A percentile compares a stretch with the other conserved stretches of the same genome.
Evolutionary conservation across 2,113 vertebrate genomes (phyloP).

Genomic region (Epinephelus lanceolatus): DNA sequence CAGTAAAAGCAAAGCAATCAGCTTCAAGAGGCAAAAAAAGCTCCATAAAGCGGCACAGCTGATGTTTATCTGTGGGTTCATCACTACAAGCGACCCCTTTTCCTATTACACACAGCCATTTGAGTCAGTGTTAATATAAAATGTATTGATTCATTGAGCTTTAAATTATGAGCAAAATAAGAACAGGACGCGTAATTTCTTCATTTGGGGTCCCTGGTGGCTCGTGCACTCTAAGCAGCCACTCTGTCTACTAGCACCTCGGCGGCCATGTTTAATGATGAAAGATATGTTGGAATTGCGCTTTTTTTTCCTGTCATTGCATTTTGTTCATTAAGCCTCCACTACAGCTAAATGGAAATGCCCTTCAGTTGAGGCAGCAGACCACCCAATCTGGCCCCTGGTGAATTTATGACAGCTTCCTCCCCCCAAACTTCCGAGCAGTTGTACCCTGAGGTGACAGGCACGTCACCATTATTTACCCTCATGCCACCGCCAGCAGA

Average conservation of each 20-base stretch:
- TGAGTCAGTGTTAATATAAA: constrained; percentile 32
- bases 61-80: constrained; percentile 20
- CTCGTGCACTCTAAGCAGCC: constrained; percentile 10
- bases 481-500: constrained; percentile 58
- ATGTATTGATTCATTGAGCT: constrained; percentile 35
- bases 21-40: constrained; percentile 18
- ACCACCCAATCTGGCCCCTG: constrained; percentile 75
- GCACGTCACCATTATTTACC: constrained; percentile 77
- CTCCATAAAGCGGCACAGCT: constrained; percentile 3
- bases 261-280: constrained; percentile 42
- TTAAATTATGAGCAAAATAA: constrained; percentile 34
- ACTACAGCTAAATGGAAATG: constrained; percentile 51
- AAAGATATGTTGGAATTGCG: constrained; percentile 12
- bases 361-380: constrained; percentile 49
- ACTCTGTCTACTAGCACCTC: constrained; percentile 20
- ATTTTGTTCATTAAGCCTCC: constrained; percentile 53
- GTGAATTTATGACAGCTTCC: constrained; percentile 61
- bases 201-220: constrained; percentile 31
- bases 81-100: neutral
- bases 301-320: constrained; percentile 39
- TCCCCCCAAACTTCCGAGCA: constrained; percentile 54
- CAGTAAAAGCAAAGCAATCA: constrained; percentile 48
- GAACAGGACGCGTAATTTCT: constrained; percentile 4
- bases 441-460: constrained; percentile 77
- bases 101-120: constrained; percentile 5